These are phyloP conservation scores for Butastur rufipennis DNA, from an alignment of 2,113 vertebrate species.

Conservation along the genomic window DNA sequence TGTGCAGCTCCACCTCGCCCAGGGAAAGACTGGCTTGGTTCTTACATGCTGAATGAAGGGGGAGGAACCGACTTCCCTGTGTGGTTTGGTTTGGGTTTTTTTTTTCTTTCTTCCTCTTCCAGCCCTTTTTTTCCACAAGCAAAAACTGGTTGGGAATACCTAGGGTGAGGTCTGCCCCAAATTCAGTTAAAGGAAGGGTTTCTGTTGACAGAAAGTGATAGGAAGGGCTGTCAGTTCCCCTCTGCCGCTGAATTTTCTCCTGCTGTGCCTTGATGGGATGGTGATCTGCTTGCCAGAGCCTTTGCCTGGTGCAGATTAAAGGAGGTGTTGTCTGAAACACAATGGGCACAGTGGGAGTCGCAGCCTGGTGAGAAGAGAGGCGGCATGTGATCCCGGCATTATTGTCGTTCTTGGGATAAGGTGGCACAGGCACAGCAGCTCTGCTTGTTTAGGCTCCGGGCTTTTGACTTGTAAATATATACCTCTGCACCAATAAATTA, in stretches of 20 bases:
- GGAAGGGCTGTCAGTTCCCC: neutral
- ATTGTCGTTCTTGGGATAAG: neutral
- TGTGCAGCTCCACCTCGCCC: neutral
- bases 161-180: neutral
- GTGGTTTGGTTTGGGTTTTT: neutral
- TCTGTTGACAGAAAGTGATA: neutral
- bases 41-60: no score
- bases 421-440: neutral
- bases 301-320: neutral
- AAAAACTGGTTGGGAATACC: neutral
- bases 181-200: neutral
- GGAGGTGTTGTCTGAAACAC: constrained; percentile 10
- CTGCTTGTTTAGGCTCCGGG: neutral
- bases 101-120: neutral
- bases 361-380: neutral
- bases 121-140: neutral
- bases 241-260: neutral
- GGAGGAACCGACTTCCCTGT: neutral
- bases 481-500: fast-evolving
- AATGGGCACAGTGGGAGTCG: neutral
- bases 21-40: neutral
- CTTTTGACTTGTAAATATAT: neutral
- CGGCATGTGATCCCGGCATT: neutral
- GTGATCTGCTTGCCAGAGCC: neutral
- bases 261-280: neutral